Evolutionary conservation across 2,113 vertebrate genomes (phyloP).

Genomic region (Progne subis): DNA sequence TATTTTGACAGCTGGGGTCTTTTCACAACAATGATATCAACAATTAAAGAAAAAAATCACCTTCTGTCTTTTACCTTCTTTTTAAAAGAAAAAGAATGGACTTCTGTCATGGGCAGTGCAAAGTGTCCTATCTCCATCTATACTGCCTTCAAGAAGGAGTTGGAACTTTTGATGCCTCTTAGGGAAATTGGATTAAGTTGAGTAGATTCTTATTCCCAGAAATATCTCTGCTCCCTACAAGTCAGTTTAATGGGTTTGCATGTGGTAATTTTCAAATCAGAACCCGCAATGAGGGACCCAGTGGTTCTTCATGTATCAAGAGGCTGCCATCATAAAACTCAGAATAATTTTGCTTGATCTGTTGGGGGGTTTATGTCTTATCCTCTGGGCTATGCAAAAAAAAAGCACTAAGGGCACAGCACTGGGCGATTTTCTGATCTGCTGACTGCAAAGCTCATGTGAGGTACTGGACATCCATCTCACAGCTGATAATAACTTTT

Average conservation of each 20-base stretch:
- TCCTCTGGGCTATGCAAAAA: background rate
- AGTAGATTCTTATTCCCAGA: slow-evolving; percentile 43
- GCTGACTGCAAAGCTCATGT: background rate
- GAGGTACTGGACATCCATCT: background rate
- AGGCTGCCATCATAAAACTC: background rate
- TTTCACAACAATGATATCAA: background rate
- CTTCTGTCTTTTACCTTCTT: background rate
- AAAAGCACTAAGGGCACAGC: background rate
- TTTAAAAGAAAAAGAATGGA: background rate
- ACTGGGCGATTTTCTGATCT: background rate
- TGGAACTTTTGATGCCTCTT: slow-evolving; percentile 17
- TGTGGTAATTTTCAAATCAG: background rate
- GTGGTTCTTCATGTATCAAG: background rate
- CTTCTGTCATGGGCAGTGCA: background rate
- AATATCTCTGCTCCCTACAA: slow-evolving; percentile 14
- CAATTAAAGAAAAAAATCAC: background rate
- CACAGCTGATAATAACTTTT: background rate
- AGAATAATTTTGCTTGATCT: background rate
- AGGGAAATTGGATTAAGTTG: slow-evolving; percentile 55
- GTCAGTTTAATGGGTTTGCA: background rate
- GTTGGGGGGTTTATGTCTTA: background rate
- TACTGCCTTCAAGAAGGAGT: background rate
- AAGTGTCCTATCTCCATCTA: background rate
- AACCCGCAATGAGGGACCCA: background rate
- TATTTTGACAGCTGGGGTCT: background rate